These are phyloP conservation scores for Hippocampus guttulatus DNA, from an alignment of 2,113 vertebrate genomes.

Conservation along the genomic window DNA sequence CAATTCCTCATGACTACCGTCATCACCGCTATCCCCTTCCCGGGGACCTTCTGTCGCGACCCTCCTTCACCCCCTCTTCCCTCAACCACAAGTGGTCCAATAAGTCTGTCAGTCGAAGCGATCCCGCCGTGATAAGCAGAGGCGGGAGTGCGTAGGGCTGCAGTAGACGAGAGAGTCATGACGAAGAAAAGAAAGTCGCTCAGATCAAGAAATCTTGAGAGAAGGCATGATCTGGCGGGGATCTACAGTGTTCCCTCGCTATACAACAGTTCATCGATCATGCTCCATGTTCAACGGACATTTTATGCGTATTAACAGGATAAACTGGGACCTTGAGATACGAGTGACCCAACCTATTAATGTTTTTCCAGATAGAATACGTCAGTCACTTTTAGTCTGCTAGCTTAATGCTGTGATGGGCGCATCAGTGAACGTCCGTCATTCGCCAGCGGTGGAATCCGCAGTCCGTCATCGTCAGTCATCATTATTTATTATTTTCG, in stretches of 20 bases:
- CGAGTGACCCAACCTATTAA: neutral
- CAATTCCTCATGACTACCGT: neutral
- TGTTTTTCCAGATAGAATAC: neutral
- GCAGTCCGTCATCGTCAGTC: too few species aligned
- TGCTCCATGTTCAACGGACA: too few species aligned
- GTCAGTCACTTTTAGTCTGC: neutral
- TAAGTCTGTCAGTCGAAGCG: slow-evolving; percentile 61
- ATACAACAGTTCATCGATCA: too few species aligned
- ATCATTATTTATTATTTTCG: neutral
- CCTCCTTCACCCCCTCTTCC: slow-evolving; percentile 33
- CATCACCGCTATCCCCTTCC: slow-evolving; percentile 26
- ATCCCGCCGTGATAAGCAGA: slow-evolving; percentile 70
- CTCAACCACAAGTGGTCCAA: slow-evolving; percentile 36
- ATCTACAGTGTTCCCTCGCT: slow-evolving; percentile 21
- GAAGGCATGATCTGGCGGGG: slow-evolving; percentile 30
- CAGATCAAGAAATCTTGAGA: slow-evolving; percentile 39
- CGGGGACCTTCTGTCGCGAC: slow-evolving; percentile 26
- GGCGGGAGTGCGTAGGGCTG: slow-evolving; percentile 50
- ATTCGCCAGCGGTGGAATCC: too few species aligned
- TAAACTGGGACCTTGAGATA: neutral
- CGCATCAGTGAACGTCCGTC: too few species aligned
- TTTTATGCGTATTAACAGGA: neutral
- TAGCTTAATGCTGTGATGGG: neutral
- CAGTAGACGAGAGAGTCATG: slow-evolving; percentile 44
- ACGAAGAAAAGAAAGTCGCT: slow-evolving; percentile 54